Percentiles rank a stretch among this genome's conserved stretches.
phyloP scores from a whole-genome alignment of 2,888 invertebrate genomes.

The Harpalus rubripes region DNA sequence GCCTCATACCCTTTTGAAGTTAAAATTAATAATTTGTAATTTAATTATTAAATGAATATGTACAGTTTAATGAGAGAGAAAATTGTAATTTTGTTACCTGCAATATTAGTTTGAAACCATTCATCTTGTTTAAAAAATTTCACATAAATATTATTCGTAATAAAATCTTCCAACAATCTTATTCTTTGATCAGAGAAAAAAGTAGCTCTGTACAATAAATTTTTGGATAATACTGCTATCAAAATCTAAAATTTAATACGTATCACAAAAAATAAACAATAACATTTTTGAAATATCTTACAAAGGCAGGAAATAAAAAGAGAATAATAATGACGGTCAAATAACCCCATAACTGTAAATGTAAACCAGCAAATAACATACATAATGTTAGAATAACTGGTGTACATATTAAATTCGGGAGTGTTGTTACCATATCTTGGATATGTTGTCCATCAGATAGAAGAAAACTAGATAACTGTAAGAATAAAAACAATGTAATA shows the following conservation, averaged over 20 bases:
- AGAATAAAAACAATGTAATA: conserved; percentile 65
- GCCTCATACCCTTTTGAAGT: no score
- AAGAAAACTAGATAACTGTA: conserved; percentile 80
- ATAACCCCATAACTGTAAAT: conserved; percentile 79
- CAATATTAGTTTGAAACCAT: conserved; percentile 71
- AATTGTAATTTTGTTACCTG: conserved; percentile 65
- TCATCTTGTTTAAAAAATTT: conserved; percentile 72
- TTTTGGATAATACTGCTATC: conserved; percentile 71
- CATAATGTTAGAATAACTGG: conserved; percentile 78
- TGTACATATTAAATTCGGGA: conserved; percentile 79
- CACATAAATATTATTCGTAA: conserved; percentile 71
- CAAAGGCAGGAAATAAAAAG: conserved; percentile 74
- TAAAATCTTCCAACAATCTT: conserved; percentile 71
- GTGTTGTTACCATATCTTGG: conserved; percentile 78
- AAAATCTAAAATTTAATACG: conserved; percentile 69
- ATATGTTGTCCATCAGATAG: conserved; percentile 80
- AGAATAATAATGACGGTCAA: conserved; percentile 78
- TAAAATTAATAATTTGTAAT: no score
- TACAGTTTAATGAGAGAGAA: no score
- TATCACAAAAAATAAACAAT: background rate
- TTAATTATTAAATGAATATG: no score
- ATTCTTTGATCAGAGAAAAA: conserved; percentile 71
- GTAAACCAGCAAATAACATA: conserved; percentile 77
- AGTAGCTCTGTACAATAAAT: conserved; percentile 71
- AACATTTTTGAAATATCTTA: conserved; percentile 20